Base-by-base conservation (phyloP, 1,140 invertebrate species). In the Tetraneura akinire region DNA sequence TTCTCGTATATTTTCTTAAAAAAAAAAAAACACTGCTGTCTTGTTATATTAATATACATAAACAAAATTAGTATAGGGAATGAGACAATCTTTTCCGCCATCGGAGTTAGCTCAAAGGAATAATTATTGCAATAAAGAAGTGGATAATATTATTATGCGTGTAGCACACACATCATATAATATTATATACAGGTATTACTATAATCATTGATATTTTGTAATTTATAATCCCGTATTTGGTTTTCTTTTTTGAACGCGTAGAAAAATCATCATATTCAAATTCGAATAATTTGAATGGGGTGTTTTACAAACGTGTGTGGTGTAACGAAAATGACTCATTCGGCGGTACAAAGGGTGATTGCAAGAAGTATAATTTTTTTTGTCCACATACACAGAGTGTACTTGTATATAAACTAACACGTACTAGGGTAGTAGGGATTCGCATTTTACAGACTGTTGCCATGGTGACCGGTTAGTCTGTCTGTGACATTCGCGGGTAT, bases 251-350 rank as follows among this genome's bases (percentile, higher is more conserved):
- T n/a, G n/a, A 57, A 32, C 8, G 18, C 16, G 18, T 21, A 53
- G 29, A 42, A 42, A 76, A 76, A 55, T 76, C 32, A 76, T 76
- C 73, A 42, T 76, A 76, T 76, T 76, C 73, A 76, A 76, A 76
- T 76, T 76, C 32, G 53, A 76, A 29, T 8, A 32, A 55, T 53
- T 23, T n/a, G 51, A 29, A 32, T 21, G 53, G 70, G 70, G 70
- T 73, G 49, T 73, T 37, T 37, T 73, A 53, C 47, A 37, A 26
- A 47, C 55, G 37, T 37, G 37, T 78, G 21, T 13, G 32, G 70
- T 53, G 55, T 62, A 78, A 62, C 37, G 9, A 16, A 78, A 76
- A 78, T 78, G 74, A 78, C 55, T 78, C 74, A 78, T 78, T 78
- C 21, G 1, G 53, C 21, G 1, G 53, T 23, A 42, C n/a, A 78